These are phyloP conservation scores for Pangasianodon hypophthalmus DNA, from an alignment of 2,113 vertebrate genomes.

Conservation along the genomic window DNA sequence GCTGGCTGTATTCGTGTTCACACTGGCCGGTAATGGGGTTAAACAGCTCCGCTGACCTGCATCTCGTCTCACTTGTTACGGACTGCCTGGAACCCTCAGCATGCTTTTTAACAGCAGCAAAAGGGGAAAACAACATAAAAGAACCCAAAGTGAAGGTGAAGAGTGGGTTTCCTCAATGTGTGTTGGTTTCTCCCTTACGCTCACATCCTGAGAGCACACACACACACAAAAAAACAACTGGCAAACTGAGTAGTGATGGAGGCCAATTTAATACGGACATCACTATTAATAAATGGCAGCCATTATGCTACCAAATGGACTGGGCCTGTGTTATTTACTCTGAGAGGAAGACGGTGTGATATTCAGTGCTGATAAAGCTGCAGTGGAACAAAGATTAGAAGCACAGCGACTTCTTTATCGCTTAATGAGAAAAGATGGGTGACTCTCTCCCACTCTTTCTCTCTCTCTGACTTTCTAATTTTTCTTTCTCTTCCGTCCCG, in stretches of 20 bases:
- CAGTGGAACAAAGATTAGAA: conserved; percentile 56
- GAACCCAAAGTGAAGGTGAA: conserved; percentile 45
- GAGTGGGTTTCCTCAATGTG: conserved; percentile 9
- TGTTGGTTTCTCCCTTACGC: not conserved
- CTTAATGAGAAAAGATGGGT: conserved; percentile 60
- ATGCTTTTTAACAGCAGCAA: conserved; percentile 31
- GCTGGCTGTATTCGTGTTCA: conserved; percentile 54
- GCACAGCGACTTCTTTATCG: conserved; percentile 54
- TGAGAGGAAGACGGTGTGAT: conserved; percentile 49
- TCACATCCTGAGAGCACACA: conserved; percentile 3
- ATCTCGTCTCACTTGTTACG: conserved; percentile 59
- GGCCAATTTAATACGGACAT: conserved; percentile 49
- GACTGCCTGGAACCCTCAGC: conserved; percentile 46
- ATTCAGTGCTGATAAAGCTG: conserved; percentile 59
- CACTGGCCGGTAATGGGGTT: conserved; percentile 61
- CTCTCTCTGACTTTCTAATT: conserved; percentile 51
- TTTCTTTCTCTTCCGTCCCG: conserved; percentile 54
- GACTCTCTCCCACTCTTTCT: conserved; percentile 59
- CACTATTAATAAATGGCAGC: conserved; percentile 56
- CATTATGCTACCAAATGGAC: conserved; percentile 59
- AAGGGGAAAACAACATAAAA: conserved; percentile 38
- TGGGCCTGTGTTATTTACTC: conserved; percentile 56
- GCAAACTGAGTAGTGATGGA: not conserved
- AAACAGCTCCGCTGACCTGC: conserved; percentile 63
- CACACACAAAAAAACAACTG: not conserved